A percentile compares a stretch with the other conserved stretches of the same genome.
These are phyloP conservation scores for Xestoiulus laeticollis DNA, from an alignment of 2,888 invertebrate species.

Conservation along the genomic window DNA sequence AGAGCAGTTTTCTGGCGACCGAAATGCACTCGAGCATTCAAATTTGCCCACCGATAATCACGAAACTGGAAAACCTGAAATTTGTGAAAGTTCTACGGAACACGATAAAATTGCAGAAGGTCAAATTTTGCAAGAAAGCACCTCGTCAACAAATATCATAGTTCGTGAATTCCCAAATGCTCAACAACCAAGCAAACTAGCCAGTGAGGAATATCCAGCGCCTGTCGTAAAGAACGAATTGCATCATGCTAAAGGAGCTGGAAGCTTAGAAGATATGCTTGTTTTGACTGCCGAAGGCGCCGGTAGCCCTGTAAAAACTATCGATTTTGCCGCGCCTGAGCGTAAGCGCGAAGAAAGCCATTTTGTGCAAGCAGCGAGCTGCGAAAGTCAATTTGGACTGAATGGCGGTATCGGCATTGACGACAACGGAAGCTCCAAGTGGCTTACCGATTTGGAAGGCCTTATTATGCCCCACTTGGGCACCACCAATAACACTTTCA, in stretches of 20 bases:
- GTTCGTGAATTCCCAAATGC: neutral
- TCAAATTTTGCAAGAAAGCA: neutral
- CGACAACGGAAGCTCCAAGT: neutral
- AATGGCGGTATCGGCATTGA: too few relatives aligned
- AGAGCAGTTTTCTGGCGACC: neutral
- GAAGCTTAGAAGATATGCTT: neutral
- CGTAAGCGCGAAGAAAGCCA: conserved; percentile 70
- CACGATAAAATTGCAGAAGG: too few relatives aligned
- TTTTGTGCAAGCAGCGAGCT: conserved; percentile 64
- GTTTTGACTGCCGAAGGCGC: neutral
- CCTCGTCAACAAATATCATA: neutral
- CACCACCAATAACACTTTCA: too few relatives aligned
- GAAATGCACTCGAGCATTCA: neutral
- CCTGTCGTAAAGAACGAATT: neutral
- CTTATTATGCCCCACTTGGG: neutral
- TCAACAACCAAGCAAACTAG: neutral
- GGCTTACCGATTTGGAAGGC: neutral
- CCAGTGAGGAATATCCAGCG: neutral
- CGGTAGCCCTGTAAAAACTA: neutral
- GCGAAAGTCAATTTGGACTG: neutral
- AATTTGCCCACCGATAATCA: neutral
- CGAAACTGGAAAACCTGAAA: neutral
- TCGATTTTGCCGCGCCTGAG: neutral
- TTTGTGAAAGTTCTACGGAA: too few relatives aligned
- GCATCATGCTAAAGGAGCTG: neutral